Conservation (phyloP, 2,797 vertebrate genomes). For the Eutrigla gurnardus region DNA sequence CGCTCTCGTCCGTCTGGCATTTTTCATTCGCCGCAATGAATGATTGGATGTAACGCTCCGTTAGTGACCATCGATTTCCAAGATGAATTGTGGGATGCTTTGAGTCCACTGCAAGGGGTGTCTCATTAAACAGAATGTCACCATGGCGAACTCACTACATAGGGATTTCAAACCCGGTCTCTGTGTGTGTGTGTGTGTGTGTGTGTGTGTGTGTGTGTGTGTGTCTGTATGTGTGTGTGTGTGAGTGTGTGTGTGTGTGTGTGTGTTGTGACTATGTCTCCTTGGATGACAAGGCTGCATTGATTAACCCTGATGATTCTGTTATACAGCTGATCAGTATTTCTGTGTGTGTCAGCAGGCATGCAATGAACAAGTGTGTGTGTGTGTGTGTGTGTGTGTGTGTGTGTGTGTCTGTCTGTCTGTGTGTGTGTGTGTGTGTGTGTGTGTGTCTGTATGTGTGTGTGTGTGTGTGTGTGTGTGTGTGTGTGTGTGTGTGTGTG, state of each 20-base stretch:
- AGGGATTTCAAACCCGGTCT: background rate
- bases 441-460: constrained; percentile 20
- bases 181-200: constrained; percentile 33
- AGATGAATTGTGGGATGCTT: too few relatives aligned
- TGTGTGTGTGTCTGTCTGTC: constrained; percentile 30
- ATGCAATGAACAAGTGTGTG: background rate
- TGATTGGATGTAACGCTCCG: too few relatives aligned
- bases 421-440: constrained; percentile 29
- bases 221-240: constrained; percentile 17
- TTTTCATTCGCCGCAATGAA: too few relatives aligned
- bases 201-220: constrained; percentile 31
- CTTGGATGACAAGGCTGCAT: constrained; percentile 52
- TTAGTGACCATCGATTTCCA: too few relatives aligned
- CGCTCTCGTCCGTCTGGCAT: too few relatives aligned
- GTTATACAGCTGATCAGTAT: constrained; percentile 56
- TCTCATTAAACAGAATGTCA: too few relatives aligned
- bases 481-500: constrained; percentile 21
- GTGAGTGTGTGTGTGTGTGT: background rate
- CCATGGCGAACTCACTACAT: too few relatives aligned
- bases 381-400: constrained; percentile 7
- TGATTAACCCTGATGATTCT: constrained; percentile 65
- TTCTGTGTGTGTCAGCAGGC: constrained; percentile 53
- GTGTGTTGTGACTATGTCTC: constrained; percentile 19
- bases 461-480: constrained; percentile 24
- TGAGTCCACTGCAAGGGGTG: too few relatives aligned